Percentiles rank a stretch among this genome's conserved stretches.
These are phyloP conservation scores for Cryptoblepharus egeriae DNA, from an alignment of 2,797 vertebrate genomes.

Conservation along the genomic window DNA sequence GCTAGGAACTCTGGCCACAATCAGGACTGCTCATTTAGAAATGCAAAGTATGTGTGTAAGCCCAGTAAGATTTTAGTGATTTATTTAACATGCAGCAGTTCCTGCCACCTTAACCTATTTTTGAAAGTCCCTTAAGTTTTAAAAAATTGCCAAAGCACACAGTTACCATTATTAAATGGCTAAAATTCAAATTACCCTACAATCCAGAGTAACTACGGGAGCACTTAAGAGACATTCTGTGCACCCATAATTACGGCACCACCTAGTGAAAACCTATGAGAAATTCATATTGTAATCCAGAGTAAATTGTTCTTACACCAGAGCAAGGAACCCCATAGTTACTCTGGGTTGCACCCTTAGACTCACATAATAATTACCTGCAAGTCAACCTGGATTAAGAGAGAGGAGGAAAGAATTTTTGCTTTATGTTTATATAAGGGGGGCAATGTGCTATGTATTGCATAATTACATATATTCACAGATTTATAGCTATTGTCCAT, in stretches of 20 bases:
- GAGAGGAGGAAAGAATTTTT: no score
- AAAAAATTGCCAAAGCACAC: background rate
- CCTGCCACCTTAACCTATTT: background rate
- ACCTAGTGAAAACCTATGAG: no score
- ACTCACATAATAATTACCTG: background rate
- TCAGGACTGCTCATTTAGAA: no score
- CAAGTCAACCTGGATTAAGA: background rate
- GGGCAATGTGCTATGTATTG: background rate
- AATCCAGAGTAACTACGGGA: no score
- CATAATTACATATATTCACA: background rate
- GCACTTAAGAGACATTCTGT: no score
- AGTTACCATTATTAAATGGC: background rate
- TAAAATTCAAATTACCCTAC: background rate
- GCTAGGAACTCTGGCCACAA: background rate
- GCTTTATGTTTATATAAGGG: background rate
- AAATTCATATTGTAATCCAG: no score
- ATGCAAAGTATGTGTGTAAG: no score
- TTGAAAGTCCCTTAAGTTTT: background rate
- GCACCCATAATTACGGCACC: no score
- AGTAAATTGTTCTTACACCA: no score
- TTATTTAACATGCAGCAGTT: background rate
- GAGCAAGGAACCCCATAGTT: no score
- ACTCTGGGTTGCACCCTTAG: no score
- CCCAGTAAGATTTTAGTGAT: background rate
- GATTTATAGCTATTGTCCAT: background rate